A percentile compares a stretch with the other conserved stretches of the same genome.
Evolutionary conservation across 1,140 invertebrate genomes (phyloP).

Genomic region (Cydia strobilella): DNA sequence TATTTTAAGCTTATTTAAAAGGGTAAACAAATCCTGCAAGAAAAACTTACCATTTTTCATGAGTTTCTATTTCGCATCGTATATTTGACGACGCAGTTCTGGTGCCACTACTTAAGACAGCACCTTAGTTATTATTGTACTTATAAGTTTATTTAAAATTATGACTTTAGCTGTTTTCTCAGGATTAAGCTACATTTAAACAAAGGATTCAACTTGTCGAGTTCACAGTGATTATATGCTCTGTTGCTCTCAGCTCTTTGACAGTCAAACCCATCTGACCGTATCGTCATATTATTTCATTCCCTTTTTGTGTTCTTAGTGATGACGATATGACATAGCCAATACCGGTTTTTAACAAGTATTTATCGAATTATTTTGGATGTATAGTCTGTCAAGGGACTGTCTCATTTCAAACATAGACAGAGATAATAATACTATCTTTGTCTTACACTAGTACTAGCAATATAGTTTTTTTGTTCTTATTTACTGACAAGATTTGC

Average conservation of each 20-base stretch:
- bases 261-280: background rate
- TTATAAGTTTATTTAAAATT: background rate
- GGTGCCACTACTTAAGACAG: conserved; percentile 15
- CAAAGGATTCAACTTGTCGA: conserved; percentile 14
- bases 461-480: no score
- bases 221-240: no score
- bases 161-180: background rate
- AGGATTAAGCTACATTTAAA: background rate
- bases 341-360: conserved; percentile 3
- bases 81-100: conserved; percentile 44
- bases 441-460: no score
- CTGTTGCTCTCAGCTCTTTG: no score
- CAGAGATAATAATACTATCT: no score
- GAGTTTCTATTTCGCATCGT: conserved; percentile 62
- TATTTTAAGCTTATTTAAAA: conserved; percentile 27
- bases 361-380: background rate
- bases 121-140: background rate
- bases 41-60: conserved; percentile 62
- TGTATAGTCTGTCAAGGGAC: no score
- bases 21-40: conserved; percentile 24
- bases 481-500: no score
- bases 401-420: no score
- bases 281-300: background rate
- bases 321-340: background rate
- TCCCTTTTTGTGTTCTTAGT: no score